A percentile compares a stretch with the other conserved stretches of the same genome.
phyloP scores from a whole-genome alignment of 2,797 vertebrate genomes.

The Urocyon cinereoargenteus region DNA sequence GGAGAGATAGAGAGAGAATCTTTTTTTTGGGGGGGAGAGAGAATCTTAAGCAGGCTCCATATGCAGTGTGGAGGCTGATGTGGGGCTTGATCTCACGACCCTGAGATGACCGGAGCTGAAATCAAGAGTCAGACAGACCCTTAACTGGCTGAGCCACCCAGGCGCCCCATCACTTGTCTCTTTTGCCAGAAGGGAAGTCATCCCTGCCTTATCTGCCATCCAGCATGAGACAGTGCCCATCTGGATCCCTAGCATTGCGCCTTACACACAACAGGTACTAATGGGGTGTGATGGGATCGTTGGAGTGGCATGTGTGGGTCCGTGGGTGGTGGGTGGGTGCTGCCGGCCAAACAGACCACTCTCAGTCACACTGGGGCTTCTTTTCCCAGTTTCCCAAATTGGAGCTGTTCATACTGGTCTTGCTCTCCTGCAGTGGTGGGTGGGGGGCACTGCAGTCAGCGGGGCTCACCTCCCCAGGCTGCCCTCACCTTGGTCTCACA shows the following conservation, averaged over 20 bases:
- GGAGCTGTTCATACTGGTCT: background rate
- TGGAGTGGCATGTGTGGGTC: background rate
- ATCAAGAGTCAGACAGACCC: background rate
- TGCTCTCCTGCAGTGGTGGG: background rate
- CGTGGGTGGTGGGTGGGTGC: background rate
- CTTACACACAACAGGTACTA: background rate
- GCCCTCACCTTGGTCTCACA: constrained; percentile 93
- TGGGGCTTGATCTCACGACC: background rate
- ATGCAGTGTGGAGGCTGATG: background rate
- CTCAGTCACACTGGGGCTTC: background rate
- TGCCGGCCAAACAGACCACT: background rate
- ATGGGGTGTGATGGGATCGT: fast-evolving
- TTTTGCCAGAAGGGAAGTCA: background rate
- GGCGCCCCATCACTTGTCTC: background rate
- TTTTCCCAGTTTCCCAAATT: background rate
- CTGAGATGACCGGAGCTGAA: background rate
- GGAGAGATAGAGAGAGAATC: background rate
- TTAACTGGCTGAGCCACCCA: background rate
- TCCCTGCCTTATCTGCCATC: background rate
- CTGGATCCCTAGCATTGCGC: fast-evolving
- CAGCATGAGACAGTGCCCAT: fast-evolving
- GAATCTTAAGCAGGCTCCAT: background rate
- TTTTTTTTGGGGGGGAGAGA: background rate
- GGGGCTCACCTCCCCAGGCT: background rate
- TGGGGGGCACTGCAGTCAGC: background rate